phyloP scores from a whole-genome alignment of 2,888 invertebrate species.

The Pediacus dermestoides region DNA sequence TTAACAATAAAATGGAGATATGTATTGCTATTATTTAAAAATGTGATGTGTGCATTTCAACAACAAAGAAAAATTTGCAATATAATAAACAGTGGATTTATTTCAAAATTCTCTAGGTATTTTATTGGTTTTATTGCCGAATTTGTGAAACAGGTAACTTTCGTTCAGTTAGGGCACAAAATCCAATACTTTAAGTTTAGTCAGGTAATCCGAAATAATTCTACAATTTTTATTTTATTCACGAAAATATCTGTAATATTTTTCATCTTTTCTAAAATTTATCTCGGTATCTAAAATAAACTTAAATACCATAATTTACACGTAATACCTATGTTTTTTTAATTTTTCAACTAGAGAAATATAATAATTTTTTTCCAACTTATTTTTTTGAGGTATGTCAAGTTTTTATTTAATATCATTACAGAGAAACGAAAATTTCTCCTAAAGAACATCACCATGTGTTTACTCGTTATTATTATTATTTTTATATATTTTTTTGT shows the following conservation, averaged over 20 bases:
- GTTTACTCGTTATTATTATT: no score
- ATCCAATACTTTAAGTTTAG: no score
- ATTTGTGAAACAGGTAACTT: no score
- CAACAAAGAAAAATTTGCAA: no score
- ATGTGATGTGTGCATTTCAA: no score
- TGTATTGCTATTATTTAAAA: no score
- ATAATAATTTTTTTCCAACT: constrained; percentile 18
- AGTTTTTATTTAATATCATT: constrained; percentile 16
- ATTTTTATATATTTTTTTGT: constrained; percentile 13
- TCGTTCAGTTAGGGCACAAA: no score
- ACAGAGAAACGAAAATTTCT: constrained; percentile 8
- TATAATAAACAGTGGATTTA: no score
- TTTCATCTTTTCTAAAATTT: background rate
- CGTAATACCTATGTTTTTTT: constrained; percentile 1
- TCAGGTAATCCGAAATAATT: constrained; percentile 2
- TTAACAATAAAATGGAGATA: no score
- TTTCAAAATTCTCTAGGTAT: no score
- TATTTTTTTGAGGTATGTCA: constrained; percentile 28
- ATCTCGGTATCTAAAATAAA: constrained; percentile 30
- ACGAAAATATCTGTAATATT: background rate
- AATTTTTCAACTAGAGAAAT: constrained; percentile 27
- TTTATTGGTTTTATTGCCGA: no score
- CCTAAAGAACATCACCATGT: constrained; percentile 2
- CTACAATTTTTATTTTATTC: constrained; percentile 1
- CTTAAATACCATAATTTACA: constrained; percentile 29